Evolutionary conservation across 2,113 vertebrate species (phyloP).

Genomic region (Neogobius melanostomus): DNA sequence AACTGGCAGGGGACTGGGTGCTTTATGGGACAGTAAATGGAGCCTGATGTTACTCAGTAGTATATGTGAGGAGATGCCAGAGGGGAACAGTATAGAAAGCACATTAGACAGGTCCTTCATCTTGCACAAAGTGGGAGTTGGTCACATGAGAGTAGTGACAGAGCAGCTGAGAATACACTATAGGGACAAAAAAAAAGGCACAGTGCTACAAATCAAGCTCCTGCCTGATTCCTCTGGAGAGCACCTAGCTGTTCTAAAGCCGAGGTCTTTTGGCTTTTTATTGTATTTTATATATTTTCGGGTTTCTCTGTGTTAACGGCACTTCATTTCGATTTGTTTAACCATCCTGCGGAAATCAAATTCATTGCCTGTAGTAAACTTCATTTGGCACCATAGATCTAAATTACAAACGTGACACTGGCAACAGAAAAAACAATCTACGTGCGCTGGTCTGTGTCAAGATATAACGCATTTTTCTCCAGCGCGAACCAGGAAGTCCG

Average conservation of each 20-base stretch:
- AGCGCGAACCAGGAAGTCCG: no score
- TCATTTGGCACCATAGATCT: no score
- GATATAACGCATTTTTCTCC: no score
- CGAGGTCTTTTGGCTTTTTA: neutral
- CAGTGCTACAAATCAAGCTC: slow-evolving; percentile 6
- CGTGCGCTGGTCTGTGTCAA: no score
- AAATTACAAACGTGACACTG: no score
- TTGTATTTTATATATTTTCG: neutral
- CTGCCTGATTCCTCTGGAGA: slow-evolving; percentile 9
- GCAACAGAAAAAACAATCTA: no score
- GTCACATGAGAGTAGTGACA: slow-evolving; percentile 31
- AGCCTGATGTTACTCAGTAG: slow-evolving; percentile 44
- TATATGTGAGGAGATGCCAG: slow-evolving; percentile 48
- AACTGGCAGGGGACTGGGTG: slow-evolving; percentile 56
- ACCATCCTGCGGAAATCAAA: no score
- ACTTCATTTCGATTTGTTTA: no score
- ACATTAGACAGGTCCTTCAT: slow-evolving; percentile 44
- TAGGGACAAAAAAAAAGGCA: neutral
- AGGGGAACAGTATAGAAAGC: slow-evolving; percentile 47
- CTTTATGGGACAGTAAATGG: slow-evolving; percentile 65
- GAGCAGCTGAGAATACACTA: slow-evolving; percentile 14
- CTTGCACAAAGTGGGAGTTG: slow-evolving; percentile 45
- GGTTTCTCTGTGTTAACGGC: neutral
- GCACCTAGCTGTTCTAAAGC: neutral
- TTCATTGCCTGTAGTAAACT: no score